Evolutionary conservation across 2,113 vertebrate species (phyloP), one percentile per base, ranked within the genome.

Genomic region (Pontoporia blainvillei): DNA sequence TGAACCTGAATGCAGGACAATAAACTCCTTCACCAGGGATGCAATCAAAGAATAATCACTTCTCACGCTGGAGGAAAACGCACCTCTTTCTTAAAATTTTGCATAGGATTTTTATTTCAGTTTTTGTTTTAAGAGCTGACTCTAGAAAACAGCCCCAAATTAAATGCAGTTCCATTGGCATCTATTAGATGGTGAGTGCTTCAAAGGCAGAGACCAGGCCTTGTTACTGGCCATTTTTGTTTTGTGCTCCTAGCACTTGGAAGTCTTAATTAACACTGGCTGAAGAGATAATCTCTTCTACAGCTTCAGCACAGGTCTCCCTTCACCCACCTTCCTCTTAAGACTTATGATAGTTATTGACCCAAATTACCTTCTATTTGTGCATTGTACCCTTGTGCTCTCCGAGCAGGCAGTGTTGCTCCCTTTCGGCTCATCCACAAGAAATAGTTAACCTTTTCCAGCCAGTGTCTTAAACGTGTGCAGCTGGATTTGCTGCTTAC

Each of bases 401-500:
- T 97, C 94, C 72, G 83, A 3, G 18, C 2, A 0, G 76, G 78
- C 66, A 81, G 46, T 97, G n/a, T 86, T 96, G 87, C 92, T 98
- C 87, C 92, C 94, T 90, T 95, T 44, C 75, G 91, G 88, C 75
- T 94, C 67, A 87, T 91, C 2, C 97, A 88, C 52, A 94, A 93
- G 96, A 98, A 95, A 96, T 75, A 92, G 39, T 90, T 34, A 81
- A 71, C 27, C 85, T 73, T 89, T 91, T 76, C 82, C 76, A 93
- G 90, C 72, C 91, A n/a, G 71, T 79, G 95, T 90, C 95, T 83
- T 86, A 86, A 6, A 18, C 1, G 96, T 82, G 83, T 95, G 95
- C 36, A 20, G 97, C 95, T 66, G 92, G 96, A 96, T 94, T 90
- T 94, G 92, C 83, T 94, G 83, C 95, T 98, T 96, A 89, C 96